Evolutionary conservation across 1,140 invertebrate species (phyloP).

Genomic region (Heliconius hermathena): DNA sequence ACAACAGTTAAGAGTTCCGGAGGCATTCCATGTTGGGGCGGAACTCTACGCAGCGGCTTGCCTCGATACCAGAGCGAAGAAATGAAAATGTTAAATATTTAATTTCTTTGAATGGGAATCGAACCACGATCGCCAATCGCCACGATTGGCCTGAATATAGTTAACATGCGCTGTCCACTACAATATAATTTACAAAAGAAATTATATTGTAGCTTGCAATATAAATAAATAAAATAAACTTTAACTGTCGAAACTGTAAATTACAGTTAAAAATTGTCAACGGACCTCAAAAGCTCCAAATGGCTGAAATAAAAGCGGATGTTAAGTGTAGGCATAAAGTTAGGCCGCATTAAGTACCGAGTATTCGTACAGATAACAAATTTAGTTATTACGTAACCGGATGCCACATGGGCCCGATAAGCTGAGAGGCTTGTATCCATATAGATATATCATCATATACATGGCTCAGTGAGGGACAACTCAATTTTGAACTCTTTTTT

Average conservation of each 20-base stretch:
- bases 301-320: background rate
- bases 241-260: background rate
- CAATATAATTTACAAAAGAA: too few species aligned
- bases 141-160: background rate
- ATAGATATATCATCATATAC: background rate
- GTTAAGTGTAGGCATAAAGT: background rate
- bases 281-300: background rate
- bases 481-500: too few species aligned
- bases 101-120: too few species aligned
- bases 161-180: background rate
- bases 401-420: background rate
- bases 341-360: background rate
- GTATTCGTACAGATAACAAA: background rate
- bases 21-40: too few species aligned
- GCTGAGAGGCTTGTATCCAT: background rate
- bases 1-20: too few species aligned
- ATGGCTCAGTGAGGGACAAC: too few species aligned
- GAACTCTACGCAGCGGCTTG: too few species aligned
- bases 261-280: background rate
- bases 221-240: background rate
- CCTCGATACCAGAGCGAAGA: too few species aligned
- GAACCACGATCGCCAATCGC: too few species aligned
- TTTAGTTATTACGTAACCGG: background rate
- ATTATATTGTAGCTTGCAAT: background rate
- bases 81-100: too few species aligned